These are phyloP conservation scores for Scaptomyza polygonia DNA, from an alignment of 2,888 invertebrate genomes.

Conservation along the genomic window DNA sequence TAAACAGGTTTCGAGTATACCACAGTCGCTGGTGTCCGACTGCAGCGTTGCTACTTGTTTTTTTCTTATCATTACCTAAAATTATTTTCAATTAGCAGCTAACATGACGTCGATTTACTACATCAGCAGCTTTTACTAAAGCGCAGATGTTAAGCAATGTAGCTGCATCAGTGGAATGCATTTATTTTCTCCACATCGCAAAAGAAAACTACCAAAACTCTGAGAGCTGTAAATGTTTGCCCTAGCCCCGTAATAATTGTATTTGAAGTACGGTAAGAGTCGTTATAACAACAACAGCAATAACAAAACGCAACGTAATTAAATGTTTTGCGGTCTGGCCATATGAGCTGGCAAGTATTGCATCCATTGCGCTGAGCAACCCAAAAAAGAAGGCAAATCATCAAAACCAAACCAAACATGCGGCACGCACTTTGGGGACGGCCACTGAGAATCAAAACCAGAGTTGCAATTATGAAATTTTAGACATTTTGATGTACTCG, in stretches of 20 bases:
- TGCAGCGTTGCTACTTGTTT: too few species aligned
- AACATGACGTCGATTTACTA: slow-evolving; percentile 25
- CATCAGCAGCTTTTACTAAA: background rate
- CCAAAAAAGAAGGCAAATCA: slow-evolving; percentile 15
- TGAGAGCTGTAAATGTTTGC: slow-evolving; percentile 8
- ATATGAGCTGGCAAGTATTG: slow-evolving; percentile 51
- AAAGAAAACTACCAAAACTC: slow-evolving; percentile 1
- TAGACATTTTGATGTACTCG: slow-evolving; percentile 73
- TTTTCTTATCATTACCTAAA: slow-evolving; percentile 51
- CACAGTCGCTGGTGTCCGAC: too few species aligned
- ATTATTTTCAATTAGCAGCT: slow-evolving; percentile 75
- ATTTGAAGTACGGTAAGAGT: too few species aligned
- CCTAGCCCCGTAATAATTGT: slow-evolving; percentile 17
- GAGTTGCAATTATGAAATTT: slow-evolving; percentile 79
- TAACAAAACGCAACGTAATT: slow-evolving; percentile 38
- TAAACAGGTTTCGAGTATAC: too few species aligned
- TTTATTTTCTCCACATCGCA: background rate
- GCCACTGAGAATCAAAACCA: slow-evolving; percentile 30
- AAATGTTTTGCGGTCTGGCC: slow-evolving; percentile 58
- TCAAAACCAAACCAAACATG: slow-evolving; percentile 36
- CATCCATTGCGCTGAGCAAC: slow-evolving; percentile 27
- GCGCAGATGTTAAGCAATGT: background rate
- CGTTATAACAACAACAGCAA: slow-evolving; percentile 7
- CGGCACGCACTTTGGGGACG: slow-evolving; percentile 26
- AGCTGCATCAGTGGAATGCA: too few species aligned